A percentile compares a stretch with the other conserved stretches of the same genome.
These are phyloP conservation scores for Microplitis manilae DNA, from an alignment of 2,888 invertebrate species.

Conservation along the genomic window DNA sequence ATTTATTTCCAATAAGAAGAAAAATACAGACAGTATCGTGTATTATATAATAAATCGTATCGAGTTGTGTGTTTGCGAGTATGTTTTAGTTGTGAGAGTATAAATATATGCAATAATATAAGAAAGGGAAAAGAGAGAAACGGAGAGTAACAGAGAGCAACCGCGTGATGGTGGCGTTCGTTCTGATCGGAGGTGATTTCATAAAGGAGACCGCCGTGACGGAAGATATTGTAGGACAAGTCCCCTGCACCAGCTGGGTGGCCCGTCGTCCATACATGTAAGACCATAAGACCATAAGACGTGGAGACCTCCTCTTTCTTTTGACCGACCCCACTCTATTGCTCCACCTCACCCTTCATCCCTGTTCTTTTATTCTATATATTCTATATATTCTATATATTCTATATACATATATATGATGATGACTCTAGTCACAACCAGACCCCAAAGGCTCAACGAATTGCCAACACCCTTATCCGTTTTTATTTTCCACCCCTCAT, in stretches of 20 bases:
- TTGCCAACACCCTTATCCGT: not conserved
- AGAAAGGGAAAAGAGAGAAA: slow-evolving; percentile 29
- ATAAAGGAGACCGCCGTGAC: slow-evolving; percentile 70
- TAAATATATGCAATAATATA: slow-evolving; percentile 3
- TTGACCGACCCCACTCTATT: slow-evolving; percentile 1
- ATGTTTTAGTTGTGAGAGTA: not conserved
- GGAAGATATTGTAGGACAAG: slow-evolving; percentile 70
- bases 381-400: not conserved
- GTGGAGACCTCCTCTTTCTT: slow-evolving; percentile 42
- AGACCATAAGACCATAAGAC: slow-evolving; percentile 47
- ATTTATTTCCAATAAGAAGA: too few species aligned
- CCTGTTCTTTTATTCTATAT: not conserved
- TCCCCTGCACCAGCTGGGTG: slow-evolving; percentile 67
- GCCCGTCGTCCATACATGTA: slow-evolving; percentile 58
- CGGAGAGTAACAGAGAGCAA: slow-evolving; percentile 36
- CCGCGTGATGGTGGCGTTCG: slow-evolving; percentile 50
- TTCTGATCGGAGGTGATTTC: slow-evolving; percentile 66
- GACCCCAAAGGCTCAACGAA: slow-evolving; percentile 7
- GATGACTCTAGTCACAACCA: not conserved
- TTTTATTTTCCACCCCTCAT: slow-evolving; percentile 23
- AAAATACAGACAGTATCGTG: not conserved
- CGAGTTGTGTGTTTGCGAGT: slow-evolving; percentile 18
- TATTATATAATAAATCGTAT: slow-evolving; percentile 4
- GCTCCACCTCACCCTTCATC: slow-evolving; percentile 23
- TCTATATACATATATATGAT: not conserved